phyloP scores from a whole-genome alignment of 2,113 vertebrate genomes.

The Anoplopoma fimbria region DNA sequence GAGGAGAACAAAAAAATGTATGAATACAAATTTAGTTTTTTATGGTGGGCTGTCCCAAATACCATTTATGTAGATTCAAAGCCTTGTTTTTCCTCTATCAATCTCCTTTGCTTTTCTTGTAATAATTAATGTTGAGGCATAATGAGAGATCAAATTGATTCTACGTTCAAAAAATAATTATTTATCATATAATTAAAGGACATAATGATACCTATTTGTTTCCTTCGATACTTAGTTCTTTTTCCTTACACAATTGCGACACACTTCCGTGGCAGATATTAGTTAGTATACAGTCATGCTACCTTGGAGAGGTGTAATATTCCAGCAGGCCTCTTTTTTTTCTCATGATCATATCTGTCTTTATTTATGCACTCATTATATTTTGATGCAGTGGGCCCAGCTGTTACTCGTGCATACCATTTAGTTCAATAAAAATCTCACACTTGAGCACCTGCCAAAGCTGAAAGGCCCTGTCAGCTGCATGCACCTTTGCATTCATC shows the following conservation, averaged over 20 bases:
- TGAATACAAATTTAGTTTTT: not conserved
- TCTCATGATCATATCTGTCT: conserved; percentile 60
- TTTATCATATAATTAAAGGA: conserved; percentile 12
- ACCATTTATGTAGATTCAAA: not conserved
- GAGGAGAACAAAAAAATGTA: not conserved
- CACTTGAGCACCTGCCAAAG: conserved; percentile 61
- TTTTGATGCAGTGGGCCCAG: conserved; percentile 70
- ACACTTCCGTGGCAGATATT: conserved; percentile 14
- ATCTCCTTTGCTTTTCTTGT: not conserved
- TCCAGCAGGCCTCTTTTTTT: conserved; percentile 40
- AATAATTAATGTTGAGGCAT: not conserved
- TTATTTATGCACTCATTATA: conserved; percentile 63
- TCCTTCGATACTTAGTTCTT: not conserved
- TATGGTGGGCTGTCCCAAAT: too few species aligned
- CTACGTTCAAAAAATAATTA: not conserved
- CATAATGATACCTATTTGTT: conserved; percentile 5
- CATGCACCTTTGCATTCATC: conserved; percentile 30
- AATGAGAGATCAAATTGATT: not conserved
- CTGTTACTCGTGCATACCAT: conserved; percentile 63
- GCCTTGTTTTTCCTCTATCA: not conserved
- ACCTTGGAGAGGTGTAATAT: conserved; percentile 45
- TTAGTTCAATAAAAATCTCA: conserved; percentile 70
- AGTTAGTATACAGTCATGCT: conserved; percentile 33
- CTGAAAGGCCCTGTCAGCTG: conserved; percentile 47
- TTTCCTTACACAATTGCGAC: conserved; percentile 2